Evolutionary conservation across 2,797 vertebrate species (phyloP).

Genomic region (Coluber constrictor): DNA sequence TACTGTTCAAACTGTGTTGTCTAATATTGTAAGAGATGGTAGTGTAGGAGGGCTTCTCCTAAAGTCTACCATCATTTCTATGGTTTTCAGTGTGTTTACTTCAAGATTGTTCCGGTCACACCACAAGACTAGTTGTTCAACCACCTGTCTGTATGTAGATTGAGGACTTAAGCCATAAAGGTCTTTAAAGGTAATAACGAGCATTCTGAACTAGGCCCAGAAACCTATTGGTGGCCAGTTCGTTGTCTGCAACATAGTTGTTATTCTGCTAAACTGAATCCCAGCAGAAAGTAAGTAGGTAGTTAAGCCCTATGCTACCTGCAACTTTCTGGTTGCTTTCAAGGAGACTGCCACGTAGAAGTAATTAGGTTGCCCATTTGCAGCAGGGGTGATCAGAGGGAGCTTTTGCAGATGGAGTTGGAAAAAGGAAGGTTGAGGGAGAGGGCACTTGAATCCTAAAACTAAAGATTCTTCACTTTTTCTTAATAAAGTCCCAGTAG

Average conservation of each 20-base stretch:
- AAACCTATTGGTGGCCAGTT: neutral
- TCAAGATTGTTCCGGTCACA: too few species aligned
- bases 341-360: neutral
- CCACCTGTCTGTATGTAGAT: too few species aligned
- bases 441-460: neutral
- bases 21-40: too few species aligned
- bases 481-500: neutral
- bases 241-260: neutral
- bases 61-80: too few species aligned
- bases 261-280: neutral
- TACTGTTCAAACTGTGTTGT: too few species aligned
- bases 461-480: neutral
- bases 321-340: neutral
- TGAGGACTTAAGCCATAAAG: neutral
- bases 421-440: neutral
- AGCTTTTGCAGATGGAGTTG: neutral
- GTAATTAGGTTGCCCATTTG: neutral
- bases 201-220: neutral
- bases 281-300: neutral
- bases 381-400: neutral
- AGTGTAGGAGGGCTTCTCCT: too few species aligned
- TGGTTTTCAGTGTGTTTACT: too few species aligned
- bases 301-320: neutral
- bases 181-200: neutral
- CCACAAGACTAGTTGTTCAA: too few species aligned